These are phyloP conservation scores for Anas bernieri DNA, from an alignment of 2,797 vertebrate species.

Conservation along the genomic window DNA sequence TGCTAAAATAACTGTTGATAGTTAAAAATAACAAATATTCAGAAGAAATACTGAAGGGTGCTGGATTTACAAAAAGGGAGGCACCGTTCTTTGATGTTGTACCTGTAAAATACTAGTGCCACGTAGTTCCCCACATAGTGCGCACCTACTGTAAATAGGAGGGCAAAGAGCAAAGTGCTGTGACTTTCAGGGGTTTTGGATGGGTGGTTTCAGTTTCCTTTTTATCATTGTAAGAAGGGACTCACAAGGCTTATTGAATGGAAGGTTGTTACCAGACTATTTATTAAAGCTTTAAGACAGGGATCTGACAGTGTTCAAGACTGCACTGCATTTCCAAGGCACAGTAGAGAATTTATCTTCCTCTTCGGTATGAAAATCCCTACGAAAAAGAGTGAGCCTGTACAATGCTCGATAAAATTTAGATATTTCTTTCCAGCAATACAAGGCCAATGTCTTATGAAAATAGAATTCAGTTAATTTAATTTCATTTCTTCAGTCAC, in stretches of 20 bases:
- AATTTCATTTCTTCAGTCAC: background rate
- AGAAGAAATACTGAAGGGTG: background rate
- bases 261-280: fast-evolving
- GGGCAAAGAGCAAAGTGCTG: background rate
- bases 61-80: background rate
- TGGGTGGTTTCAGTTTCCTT: background rate
- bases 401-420: background rate
- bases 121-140: background rate
- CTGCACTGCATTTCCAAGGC: background rate
- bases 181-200: background rate
- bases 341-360: background rate
- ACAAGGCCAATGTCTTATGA: background rate
- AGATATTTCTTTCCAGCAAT: background rate
- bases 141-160: background rate
- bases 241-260: background rate
- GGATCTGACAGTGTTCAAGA: background rate
- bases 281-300: background rate
- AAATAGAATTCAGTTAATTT: background rate
- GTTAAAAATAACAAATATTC: background rate
- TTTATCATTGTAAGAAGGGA: background rate
- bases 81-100: background rate
- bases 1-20: background rate
- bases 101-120: background rate
- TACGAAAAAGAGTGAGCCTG: background rate
- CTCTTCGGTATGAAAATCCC: background rate